A percentile compares a stretch with the other conserved stretches of the same genome.
Conservation (phyloP, 2,113 vertebrate species). For the Hemiscyllium ocellatum region DNA sequence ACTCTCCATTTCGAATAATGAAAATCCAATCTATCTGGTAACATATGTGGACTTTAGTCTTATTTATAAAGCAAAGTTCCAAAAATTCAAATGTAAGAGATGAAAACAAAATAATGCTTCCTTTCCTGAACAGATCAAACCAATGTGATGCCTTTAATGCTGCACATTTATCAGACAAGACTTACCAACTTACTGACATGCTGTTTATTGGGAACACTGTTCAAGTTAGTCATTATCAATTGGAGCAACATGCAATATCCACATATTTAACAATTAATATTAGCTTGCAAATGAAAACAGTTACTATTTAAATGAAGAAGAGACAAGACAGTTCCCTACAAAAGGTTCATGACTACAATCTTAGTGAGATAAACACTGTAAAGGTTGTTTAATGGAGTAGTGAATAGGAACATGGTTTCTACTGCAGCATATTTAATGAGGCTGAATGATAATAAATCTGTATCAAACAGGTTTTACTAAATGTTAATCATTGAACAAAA, state of each 20-base stretch:
- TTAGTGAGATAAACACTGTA: not conserved
- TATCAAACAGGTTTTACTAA: not conserved
- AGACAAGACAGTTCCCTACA: not conserved
- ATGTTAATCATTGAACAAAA: not conserved
- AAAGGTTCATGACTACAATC: not conserved
- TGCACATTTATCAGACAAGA: not conserved
- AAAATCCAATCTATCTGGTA: not conserved
- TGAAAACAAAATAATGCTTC: not conserved
- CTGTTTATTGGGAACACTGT: not conserved
- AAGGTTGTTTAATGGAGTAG: not conserved
- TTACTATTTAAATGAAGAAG: not conserved
- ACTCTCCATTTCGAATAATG: constrained; percentile 3
- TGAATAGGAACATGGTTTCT: not conserved
- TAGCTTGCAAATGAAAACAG: not conserved
- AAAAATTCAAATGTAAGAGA: not conserved
- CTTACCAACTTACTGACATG: not conserved
- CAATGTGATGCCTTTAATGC: not conserved
- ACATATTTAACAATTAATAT: not conserved
- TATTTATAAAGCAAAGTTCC: not conserved
- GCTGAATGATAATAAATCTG: not conserved
- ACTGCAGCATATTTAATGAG: not conserved
- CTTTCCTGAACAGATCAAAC: not conserved
- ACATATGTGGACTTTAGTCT: not conserved
- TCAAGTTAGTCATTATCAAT: not conserved
- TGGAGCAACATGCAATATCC: not conserved